Percentiles rank a stretch among this genome's conserved stretches.
Conservation (phyloP, 2,888 invertebrate genomes). For the Cantharis nigra region DNA sequence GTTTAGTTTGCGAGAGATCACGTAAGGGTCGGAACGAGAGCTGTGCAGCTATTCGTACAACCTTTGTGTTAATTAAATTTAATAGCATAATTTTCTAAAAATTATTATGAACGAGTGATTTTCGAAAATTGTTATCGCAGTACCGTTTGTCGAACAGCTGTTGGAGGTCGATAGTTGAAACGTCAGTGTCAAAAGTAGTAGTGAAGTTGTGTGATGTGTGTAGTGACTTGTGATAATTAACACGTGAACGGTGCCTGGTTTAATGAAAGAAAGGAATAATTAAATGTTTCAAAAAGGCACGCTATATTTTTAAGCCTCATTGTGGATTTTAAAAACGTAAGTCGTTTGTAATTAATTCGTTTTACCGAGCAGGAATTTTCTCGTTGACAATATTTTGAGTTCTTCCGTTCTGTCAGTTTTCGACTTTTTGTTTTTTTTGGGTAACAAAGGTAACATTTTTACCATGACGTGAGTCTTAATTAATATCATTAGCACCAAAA, state of each 20-base stretch:
- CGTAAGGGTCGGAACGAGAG: background rate
- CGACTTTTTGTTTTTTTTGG: background rate
- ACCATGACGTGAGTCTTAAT: conserved; percentile 34
- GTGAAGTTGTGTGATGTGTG: conserved; percentile 12
- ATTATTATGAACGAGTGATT: background rate
- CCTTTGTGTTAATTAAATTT: background rate
- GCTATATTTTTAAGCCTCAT: background rate
- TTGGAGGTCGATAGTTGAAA: background rate
- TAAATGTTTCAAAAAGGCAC: background rate
- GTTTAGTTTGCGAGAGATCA: conserved; percentile 9
- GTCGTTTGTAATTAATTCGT: background rate
- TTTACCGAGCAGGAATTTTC: background rate
- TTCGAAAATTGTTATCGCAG: background rate
- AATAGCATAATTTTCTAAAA: background rate
- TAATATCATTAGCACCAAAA: conserved; percentile 37
- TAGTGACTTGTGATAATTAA: conserved; percentile 11
- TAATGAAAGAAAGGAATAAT: conserved; percentile 2
- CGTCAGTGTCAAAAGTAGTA: conserved; percentile 21
- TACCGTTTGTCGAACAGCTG: background rate
- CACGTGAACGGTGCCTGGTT: conserved; percentile 19
- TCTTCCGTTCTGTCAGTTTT: background rate
- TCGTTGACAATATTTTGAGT: background rate
- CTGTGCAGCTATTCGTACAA: background rate
- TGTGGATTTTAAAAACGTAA: background rate
- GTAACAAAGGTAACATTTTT: conserved; percentile 24